phyloP scores from a whole-genome alignment of 1,140 invertebrate species.

The Polypedilum vanderplanki region DNA sequence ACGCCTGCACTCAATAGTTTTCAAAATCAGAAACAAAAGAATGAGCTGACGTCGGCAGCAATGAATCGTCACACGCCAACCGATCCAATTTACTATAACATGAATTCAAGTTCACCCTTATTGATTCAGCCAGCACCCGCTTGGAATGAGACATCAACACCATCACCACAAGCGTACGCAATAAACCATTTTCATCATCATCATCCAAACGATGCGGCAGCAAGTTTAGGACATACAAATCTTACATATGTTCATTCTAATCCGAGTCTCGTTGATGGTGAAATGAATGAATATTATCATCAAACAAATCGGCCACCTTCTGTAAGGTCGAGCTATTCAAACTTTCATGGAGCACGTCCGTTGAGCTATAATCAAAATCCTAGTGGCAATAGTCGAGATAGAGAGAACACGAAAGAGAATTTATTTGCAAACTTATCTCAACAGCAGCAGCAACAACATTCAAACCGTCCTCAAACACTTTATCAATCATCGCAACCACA shows the following conservation, averaged over 20 bases:
- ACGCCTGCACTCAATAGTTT: constrained; percentile 37
- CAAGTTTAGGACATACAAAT: constrained; percentile 60
- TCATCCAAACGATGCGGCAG: constrained; percentile 44
- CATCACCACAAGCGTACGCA: constrained; percentile 34
- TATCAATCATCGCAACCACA: too few relatives aligned
- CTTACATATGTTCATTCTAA: constrained; percentile 66
- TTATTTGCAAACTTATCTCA: constrained; percentile 39
- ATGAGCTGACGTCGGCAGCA: not conserved
- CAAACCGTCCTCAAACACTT: too few relatives aligned
- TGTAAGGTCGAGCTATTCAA: constrained; percentile 80
- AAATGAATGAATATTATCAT: constrained; percentile 55
- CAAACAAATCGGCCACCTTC: constrained; percentile 69
- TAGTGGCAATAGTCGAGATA: constrained; percentile 35
- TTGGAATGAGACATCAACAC: constrained; percentile 38
- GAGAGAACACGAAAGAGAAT: constrained; percentile 37
- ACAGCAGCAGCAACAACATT: too few relatives aligned
- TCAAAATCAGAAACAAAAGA: constrained; percentile 23
- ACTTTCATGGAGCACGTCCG: constrained; percentile 70
- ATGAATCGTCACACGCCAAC: constrained; percentile 31
- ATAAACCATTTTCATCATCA: constrained; percentile 34
- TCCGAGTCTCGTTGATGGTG: constrained; percentile 54
- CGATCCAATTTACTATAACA: constrained; percentile 44
- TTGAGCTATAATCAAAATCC: constrained; percentile 44
- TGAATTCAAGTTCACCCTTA: constrained; percentile 42
- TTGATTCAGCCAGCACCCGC: constrained; percentile 39